phyloP scores from a whole-genome alignment of 30 jellyfish, hydroid and myxozoan genomes.

The Calvadosia cruxmelitensis region DNA sequence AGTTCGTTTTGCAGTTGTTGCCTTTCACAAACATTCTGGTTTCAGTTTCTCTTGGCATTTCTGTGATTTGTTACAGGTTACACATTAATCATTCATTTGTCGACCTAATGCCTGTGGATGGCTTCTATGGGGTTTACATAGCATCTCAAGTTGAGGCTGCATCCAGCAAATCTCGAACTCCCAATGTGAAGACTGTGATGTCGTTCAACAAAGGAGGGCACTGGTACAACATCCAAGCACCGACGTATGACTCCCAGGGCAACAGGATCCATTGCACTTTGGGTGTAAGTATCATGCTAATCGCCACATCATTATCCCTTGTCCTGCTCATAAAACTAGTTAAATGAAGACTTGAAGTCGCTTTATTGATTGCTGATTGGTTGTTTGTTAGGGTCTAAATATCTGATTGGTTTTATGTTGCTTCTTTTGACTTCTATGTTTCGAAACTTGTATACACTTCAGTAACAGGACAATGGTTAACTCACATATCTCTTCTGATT shows the following conservation, averaged over 20 bases:
- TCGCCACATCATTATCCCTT: too few species aligned
- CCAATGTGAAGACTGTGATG: conserved; percentile 36
- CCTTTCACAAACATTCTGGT: neutral
- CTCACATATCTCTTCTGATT: too few species aligned
- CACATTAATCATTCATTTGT: conserved; percentile 45
- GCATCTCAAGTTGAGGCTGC: conserved; percentile 48
- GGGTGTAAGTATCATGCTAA: conserved; percentile 41
- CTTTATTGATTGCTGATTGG: too few species aligned
- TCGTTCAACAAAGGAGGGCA: conserved; percentile 90
- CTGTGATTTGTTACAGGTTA: neutral
- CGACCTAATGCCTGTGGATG: conserved; percentile 66
- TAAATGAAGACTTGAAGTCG: too few species aligned
- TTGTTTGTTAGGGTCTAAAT: too few species aligned
- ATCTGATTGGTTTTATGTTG: too few species aligned
- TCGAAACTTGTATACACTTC: too few species aligned
- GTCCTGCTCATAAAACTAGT: too few species aligned
- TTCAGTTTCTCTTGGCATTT: too few species aligned
- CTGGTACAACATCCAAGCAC: conserved; percentile 65
- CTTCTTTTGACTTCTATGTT: too few species aligned
- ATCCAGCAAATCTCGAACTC: conserved; percentile 13
- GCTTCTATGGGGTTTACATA: conserved; percentile 78
- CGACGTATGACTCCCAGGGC: conserved; percentile 31
- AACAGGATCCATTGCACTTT: conserved; percentile 16
- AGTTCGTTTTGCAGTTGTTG: neutral
- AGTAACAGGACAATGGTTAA: too few species aligned